Evolutionary conservation across 2,888 invertebrate species (phyloP).

Genomic region (Ornithoptera alexandrae): DNA sequence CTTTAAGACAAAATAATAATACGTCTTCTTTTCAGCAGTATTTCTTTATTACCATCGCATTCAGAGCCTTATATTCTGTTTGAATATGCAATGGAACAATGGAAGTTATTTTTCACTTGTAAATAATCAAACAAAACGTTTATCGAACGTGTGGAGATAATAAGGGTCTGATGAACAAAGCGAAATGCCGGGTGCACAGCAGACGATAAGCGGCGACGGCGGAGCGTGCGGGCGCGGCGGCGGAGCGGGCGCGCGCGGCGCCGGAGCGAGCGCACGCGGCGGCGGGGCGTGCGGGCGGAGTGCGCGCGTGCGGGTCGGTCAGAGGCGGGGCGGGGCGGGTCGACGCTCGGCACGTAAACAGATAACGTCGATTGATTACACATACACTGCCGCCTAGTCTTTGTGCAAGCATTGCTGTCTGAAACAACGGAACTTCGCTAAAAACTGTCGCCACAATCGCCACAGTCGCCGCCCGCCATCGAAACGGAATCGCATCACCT

Average conservation of each 20-base stretch:
- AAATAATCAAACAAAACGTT: conserved; percentile 22
- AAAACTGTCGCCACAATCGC: conserved; percentile 9
- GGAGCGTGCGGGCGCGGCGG: conserved; percentile 23
- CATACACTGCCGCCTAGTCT: conserved; percentile 56
- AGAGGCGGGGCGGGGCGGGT: conserved; percentile 49
- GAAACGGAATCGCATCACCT: not conserved
- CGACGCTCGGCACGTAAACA: conserved; percentile 62
- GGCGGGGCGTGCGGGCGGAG: conserved; percentile 30
- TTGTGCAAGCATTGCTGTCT: conserved; percentile 33
- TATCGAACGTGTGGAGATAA: conserved; percentile 28
- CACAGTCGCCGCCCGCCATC: not conserved
- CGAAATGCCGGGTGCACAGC: conserved; percentile 55
- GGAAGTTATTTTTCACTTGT: conserved; percentile 2
- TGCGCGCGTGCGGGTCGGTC: conserved; percentile 28
- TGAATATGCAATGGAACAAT: not conserved
- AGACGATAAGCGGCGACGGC: conserved; percentile 40
- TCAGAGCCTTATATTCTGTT: not conserved
- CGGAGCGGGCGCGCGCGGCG: conserved; percentile 33
- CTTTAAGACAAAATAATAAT: too few relatives aligned
- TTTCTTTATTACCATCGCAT: not conserved
- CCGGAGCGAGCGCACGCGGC: too few relatives aligned
- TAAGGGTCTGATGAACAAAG: conserved; percentile 53
- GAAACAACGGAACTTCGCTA: conserved; percentile 21
- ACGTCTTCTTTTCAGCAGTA: not conserved
- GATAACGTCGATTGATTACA: conserved; percentile 68